A percentile compares a stretch with the other conserved stretches of the same genome.
These are phyloP conservation scores for Lithosia quadra DNA, from an alignment of 2,888 invertebrate species.

Conservation along the genomic window DNA sequence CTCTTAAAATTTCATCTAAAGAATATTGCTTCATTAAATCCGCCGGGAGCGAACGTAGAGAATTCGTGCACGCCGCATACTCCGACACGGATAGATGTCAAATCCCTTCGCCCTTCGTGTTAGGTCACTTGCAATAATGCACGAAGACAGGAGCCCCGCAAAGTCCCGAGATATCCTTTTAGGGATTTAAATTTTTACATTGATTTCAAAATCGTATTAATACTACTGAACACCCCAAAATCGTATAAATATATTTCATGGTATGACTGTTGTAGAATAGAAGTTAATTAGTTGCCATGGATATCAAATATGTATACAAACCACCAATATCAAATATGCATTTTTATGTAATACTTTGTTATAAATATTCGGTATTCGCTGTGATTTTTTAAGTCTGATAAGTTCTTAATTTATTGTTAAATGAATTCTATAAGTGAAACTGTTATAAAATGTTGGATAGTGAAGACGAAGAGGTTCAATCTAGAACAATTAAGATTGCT, in stretches of 20 bases:
- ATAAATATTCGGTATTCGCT: conserved; percentile 4
- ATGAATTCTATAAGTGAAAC: conserved; percentile 30
- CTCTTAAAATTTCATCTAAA: too few relatives aligned
- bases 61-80: too few relatives aligned
- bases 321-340: not conserved
- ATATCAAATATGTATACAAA: conserved; percentile 55
- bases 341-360: conserved; percentile 8
- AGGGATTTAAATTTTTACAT: too few relatives aligned
- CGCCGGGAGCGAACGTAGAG: too few relatives aligned
- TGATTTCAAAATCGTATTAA: too few relatives aligned
- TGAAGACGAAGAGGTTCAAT: conserved; percentile 87
- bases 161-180: too few relatives aligned
- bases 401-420: conserved; percentile 31
- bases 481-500: conserved; percentile 91
- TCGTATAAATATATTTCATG: not conserved
- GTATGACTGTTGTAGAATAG: conserved; percentile 4
- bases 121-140: too few relatives aligned
- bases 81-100: too few relatives aligned
- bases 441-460: conserved; percentile 88
- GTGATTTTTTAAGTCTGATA: conserved; percentile 26
- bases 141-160: too few relatives aligned
- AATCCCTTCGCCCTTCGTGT: too few relatives aligned
- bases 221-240: too few relatives aligned
- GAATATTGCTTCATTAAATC: too few relatives aligned
- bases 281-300: conserved; percentile 58